Evolutionary conservation across 2,113 vertebrate species (phyloP), one percentile per base, ranked within the genome.

Genomic region (Glaucomys volans): DNA sequence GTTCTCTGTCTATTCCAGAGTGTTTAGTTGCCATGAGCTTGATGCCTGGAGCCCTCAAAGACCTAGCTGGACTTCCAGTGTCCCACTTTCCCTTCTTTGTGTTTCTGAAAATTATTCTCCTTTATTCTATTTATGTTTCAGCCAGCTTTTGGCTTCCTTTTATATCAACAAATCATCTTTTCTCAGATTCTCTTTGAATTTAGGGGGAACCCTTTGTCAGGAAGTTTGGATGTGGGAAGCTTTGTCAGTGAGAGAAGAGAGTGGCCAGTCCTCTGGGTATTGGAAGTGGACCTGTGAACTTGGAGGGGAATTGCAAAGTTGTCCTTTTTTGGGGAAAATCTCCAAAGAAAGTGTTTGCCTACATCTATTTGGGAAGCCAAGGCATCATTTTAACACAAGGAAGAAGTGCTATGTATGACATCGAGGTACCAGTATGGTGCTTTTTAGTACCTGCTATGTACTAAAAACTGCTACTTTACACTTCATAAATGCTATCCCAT

Each of bases 251-350:
- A 91, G 76, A 91, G 44, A 52, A 79, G 59, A 76, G 40, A n/a
- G 42, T 18, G 69, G 10, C 80, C 62, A 30, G 40, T 67, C 35
- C 47, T 37, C 40, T 69, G 50, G 59, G 67, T 72, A 50, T 35
- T 95, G 91, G 86, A 93, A 80, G 5, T n/a, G 74, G 69, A 75
- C 62, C 62, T 77, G 35, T 30, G 74, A 74, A 50, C 50, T 64
- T 86, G 64, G 32, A 95, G 62, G 79, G 69, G 40, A 97, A 85
- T 90, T 91, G 47, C 75, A 71, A 57, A 95, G 13, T 77, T 88
- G 89, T 88, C 59, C 7, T 47, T 17, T 76, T 76, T 77, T 71
- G 75, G 8, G 13, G 57, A 75, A 89, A 90, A 64, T 84, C 57
- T 95, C 52, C 69, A 79, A 94, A 93, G 92, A 85, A 94, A 82